phyloP scores from a whole-genome alignment of 2,888 invertebrate species.

The Stomorhina lunata region DNA sequence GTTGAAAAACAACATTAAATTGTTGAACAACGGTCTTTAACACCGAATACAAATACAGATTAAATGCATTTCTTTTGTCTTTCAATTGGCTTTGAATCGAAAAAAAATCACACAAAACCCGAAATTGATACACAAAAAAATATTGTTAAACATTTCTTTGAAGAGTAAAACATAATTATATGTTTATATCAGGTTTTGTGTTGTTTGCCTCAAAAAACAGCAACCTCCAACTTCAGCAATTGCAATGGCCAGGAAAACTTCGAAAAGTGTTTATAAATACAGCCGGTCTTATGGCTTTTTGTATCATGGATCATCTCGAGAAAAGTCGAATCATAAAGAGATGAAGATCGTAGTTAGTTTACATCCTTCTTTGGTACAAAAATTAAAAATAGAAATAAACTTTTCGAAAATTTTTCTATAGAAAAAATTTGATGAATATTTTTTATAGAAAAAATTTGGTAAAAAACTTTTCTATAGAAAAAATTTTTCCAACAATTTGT shows the following conservation, averaged over 20 bases:
- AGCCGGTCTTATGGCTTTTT: constrained; percentile 1
- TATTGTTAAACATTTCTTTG: constrained; percentile 6
- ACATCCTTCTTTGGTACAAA: too few relatives aligned
- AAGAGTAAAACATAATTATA: constrained; percentile 16
- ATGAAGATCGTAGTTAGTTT: too few relatives aligned
- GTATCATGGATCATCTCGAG: background rate
- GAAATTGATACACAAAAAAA: background rate
- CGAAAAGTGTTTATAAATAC: background rate
- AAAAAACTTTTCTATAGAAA: too few relatives aligned
- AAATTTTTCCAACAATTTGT: too few relatives aligned
- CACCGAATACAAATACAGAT: constrained; percentile 30
- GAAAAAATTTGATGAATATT: too few relatives aligned
- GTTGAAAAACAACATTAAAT: constrained; percentile 45
- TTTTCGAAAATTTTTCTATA: too few relatives aligned
- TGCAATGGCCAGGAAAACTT: background rate
- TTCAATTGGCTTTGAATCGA: background rate
- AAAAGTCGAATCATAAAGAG: too few relatives aligned
- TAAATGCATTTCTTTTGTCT: constrained; percentile 37
- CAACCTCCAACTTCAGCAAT: background rate
- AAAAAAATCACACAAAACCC: background rate
- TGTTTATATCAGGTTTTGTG: constrained; percentile 11
- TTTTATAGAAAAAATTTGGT: too few relatives aligned
- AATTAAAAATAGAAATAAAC: too few relatives aligned
- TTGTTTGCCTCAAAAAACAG: constrained; percentile 19
- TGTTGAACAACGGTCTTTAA: constrained; percentile 53